These are phyloP conservation scores for Oreochromis mossambicus DNA, from an alignment of 2,797 vertebrate species.

Conservation along the genomic window DNA sequence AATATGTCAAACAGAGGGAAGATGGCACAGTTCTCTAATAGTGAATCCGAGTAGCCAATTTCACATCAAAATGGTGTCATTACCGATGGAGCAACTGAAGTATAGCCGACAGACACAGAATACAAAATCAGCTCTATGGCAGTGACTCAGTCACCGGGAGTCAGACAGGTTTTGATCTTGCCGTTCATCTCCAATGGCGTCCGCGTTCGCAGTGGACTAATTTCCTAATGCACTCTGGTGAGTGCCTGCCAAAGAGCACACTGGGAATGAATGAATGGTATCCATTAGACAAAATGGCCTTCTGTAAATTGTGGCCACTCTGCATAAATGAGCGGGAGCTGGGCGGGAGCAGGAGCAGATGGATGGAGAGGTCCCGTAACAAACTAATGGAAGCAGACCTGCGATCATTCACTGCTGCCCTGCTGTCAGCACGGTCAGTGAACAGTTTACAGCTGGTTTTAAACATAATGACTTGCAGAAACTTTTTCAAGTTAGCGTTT, in stretches of 20 bases:
- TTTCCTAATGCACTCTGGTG: conserved; percentile 74
- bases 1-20: background rate
- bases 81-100: background rate
- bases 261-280: conserved; percentile 62
- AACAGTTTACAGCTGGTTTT: conserved; percentile 31
- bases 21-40: background rate
- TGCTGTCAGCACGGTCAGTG: conserved; percentile 3
- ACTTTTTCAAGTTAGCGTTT: background rate
- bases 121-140: conserved; percentile 10
- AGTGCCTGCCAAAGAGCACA: conserved; percentile 61
- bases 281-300: conserved; percentile 72
- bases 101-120: conserved; percentile 2
- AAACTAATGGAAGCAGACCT: conserved; percentile 11
- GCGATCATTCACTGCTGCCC: conserved; percentile 23
- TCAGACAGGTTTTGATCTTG: conserved; percentile 57
- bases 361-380: conserved; percentile 29
- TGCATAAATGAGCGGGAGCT: conserved; percentile 33
- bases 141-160: conserved; percentile 31
- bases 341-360: conserved; percentile 15
- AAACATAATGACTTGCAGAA: conserved; percentile 19
- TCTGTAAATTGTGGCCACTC: conserved; percentile 70
- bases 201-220: conserved; percentile 52
- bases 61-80: background rate
- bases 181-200: conserved; percentile 55
- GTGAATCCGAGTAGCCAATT: background rate